A percentile compares a stretch with the other conserved stretches of the same genome.
These are phyloP conservation scores for Gyrodactylus salaris DNA, from an alignment of 1,140 invertebrate species.

Conservation along the genomic window DNA sequence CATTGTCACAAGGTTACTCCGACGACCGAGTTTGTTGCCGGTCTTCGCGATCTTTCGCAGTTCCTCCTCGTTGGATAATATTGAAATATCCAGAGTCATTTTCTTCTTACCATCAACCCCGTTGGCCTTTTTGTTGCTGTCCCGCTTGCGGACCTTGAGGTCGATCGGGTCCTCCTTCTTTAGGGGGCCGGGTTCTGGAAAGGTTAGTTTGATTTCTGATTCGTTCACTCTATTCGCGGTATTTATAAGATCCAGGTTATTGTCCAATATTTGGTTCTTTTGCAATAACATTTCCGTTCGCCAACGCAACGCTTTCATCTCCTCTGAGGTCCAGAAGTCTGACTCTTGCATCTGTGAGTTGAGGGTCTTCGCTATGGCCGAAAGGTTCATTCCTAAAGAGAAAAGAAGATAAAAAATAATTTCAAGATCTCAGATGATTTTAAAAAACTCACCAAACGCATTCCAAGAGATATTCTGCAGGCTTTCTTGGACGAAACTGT, in stretches of 20 bases:
- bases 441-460: too few relatives aligned
- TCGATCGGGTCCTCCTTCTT: neutral
- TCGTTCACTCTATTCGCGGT: neutral
- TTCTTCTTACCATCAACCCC: neutral
- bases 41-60: neutral
- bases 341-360: neutral
- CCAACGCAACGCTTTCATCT: neutral
- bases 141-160: neutral
- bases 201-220: too few relatives aligned
- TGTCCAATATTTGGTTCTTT: neutral
- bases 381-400: neutral
- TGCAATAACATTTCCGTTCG: neutral
- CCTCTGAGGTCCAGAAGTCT: neutral
- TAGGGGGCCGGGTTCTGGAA: neutral
- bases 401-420: too few relatives aligned
- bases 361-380: neutral
- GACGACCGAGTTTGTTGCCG: neutral
- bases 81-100: neutral
- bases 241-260: neutral
- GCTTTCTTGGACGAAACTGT: too few relatives aligned
- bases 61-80: neutral
- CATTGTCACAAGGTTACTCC: neutral
- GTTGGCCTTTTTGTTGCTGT: neutral
- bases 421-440: too few relatives aligned
- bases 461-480: too few relatives aligned